These are phyloP conservation scores for Champsocephalus gunnari DNA, from an alignment of 2,797 vertebrate genomes.

Conservation along the genomic window DNA sequence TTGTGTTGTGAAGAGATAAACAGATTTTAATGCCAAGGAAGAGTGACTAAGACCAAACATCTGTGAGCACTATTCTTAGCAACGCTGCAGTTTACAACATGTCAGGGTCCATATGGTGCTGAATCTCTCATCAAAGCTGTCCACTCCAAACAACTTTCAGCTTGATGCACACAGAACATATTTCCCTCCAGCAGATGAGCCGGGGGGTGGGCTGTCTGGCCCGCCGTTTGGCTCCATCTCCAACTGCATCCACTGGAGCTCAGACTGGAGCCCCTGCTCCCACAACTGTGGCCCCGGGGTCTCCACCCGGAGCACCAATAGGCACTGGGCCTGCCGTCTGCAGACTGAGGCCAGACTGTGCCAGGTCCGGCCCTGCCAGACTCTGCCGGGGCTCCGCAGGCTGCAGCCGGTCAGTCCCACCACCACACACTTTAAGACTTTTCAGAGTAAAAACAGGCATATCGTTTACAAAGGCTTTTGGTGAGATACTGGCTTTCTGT, in stretches of 20 bases:
- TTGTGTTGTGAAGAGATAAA: not conserved
- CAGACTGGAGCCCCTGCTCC: constrained; percentile 88
- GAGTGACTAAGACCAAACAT: not conserved
- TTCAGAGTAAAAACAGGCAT: not conserved
- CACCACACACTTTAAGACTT: not conserved
- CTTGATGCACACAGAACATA: constrained; percentile 9
- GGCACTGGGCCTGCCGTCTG: constrained; percentile 84
- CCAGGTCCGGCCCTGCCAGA: constrained; percentile 79
- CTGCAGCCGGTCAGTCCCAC: constrained; percentile 46
- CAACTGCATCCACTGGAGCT: constrained; percentile 78
- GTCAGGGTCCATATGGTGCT: not conserved
- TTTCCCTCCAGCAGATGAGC: constrained; percentile 36
- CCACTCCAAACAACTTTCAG: constrained; percentile 30
- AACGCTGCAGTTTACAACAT: constrained; percentile 17
- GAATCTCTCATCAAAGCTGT: constrained; percentile 14
- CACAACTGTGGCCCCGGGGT: constrained; percentile 86
- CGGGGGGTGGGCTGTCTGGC: constrained; percentile 15
- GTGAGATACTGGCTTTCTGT: not conserved
- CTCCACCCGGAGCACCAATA: constrained; percentile 85
- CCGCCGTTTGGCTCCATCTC: constrained; percentile 2
- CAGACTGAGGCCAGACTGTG: constrained; percentile 86
- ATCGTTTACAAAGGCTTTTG: not conserved
- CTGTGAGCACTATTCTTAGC: constrained; percentile 23
- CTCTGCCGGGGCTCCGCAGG: constrained; percentile 1
- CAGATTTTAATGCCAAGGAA: not conserved